phyloP scores from a whole-genome alignment of 2,797 vertebrate species.

The Phrynocephalus guinanensis region DNA sequence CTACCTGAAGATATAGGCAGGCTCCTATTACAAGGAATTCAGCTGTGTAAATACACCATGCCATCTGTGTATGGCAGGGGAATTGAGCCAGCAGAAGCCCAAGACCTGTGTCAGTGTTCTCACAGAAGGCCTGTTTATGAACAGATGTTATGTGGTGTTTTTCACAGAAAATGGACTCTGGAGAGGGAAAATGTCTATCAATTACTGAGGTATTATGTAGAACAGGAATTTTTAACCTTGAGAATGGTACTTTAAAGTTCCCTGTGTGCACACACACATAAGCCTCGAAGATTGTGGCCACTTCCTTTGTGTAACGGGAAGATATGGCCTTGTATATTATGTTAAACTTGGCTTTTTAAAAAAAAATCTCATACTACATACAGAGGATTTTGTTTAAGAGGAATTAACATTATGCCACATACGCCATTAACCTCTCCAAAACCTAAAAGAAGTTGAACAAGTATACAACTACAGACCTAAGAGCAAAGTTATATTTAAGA shows the following conservation, averaged over 20 bases:
- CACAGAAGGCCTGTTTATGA: slow-evolving; percentile 97
- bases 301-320: slow-evolving; percentile 73
- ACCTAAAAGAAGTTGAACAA: neutral
- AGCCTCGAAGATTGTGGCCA: slow-evolving; percentile 51
- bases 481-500: slow-evolving; percentile 31
- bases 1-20: slow-evolving; percentile 89
- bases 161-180: slow-evolving; percentile 89
- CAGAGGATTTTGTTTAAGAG: slow-evolving; percentile 36
- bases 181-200: slow-evolving; percentile 96
- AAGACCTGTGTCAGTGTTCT: slow-evolving; percentile 91
- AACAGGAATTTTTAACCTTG: slow-evolving; percentile 96
- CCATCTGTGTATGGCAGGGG: slow-evolving; percentile 96
- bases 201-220: slow-evolving; percentile 89
- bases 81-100: slow-evolving; percentile 88
- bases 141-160: slow-evolving; percentile 99
- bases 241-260: slow-evolving; percentile 85
- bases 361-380: slow-evolving; percentile 38
- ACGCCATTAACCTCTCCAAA: slow-evolving; percentile 6
- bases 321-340: slow-evolving; percentile 49
- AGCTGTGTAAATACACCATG: slow-evolving; percentile 82
- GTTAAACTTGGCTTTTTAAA: slow-evolving; percentile 28
- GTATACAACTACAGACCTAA: slow-evolving; percentile 35
- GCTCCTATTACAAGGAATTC: slow-evolving; percentile 85
- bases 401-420: neutral
- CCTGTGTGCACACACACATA: slow-evolving; percentile 52